phyloP scores from a whole-genome alignment of 92 coral and sea anemone genomes.

The Micromussa lordhowensis region DNA sequence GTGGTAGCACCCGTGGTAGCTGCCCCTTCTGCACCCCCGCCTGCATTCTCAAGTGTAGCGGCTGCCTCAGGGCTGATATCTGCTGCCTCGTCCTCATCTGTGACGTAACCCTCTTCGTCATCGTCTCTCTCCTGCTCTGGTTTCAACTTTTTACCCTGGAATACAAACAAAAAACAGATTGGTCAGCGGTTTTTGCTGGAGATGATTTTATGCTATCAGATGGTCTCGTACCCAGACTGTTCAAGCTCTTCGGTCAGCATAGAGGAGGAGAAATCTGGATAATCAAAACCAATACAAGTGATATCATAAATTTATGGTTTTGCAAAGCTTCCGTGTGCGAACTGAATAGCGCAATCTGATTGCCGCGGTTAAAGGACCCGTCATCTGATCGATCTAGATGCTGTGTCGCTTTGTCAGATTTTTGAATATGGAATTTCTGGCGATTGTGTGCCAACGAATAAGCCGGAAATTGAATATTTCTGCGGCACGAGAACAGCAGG shows the following conservation, averaged over 20 bases:
- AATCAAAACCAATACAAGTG: no score
- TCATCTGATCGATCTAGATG: no score
- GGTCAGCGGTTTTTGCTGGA: neutral
- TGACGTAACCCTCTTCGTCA: conserved; percentile 82
- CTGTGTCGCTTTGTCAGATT: no score
- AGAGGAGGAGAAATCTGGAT: neutral
- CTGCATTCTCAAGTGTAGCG: conserved; percentile 27
- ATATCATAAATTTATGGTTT: no score
- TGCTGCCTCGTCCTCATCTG: conserved; percentile 98
- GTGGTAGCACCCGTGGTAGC: conserved; percentile 26
- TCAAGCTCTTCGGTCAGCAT: neutral
- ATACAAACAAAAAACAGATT: neutral
- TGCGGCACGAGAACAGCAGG: no score
- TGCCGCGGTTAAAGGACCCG: no score
- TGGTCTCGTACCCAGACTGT: neutral
- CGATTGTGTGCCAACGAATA: no score
- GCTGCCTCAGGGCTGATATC: conserved; percentile 76
- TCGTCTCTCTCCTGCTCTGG: conserved; percentile 76
- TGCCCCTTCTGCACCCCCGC: conserved; percentile 60
- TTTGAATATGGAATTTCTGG: no score
- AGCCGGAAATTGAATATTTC: no score
- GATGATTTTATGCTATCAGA: neutral
- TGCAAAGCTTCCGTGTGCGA: no score
- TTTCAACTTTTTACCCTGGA: conserved; percentile 96
- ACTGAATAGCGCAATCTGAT: no score